Evolutionary conservation across 2,113 vertebrate species (phyloP).

Genomic region (Pipa parva): DNA sequence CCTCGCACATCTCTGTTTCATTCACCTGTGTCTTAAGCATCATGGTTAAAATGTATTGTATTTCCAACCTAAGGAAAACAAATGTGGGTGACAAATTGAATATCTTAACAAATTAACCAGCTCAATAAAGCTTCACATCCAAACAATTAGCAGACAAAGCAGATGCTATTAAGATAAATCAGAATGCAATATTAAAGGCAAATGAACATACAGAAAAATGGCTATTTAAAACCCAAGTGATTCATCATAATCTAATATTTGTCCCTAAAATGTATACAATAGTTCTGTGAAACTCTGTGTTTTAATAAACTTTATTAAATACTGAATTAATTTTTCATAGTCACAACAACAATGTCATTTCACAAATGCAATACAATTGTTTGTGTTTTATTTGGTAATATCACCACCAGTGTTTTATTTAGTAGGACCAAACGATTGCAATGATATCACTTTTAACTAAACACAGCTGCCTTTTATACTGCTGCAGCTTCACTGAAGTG

Average conservation of each 20-base stretch:
- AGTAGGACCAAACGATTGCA: too few species aligned
- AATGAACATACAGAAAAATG: neutral
- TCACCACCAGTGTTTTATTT: too few species aligned
- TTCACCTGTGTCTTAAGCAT: conserved; percentile 12
- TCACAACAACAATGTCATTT: too few species aligned
- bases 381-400: too few species aligned
- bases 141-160: conserved; percentile 19
- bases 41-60: conserved; percentile 7
- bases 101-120: conserved; percentile 18
- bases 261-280: conserved; percentile 7
- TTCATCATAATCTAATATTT: conserved; percentile 21
- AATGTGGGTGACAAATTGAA: neutral
- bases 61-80: conserved; percentile 5
- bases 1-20: neutral
- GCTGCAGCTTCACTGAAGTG: too few species aligned
- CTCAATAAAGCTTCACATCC: conserved; percentile 15
- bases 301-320: too few species aligned
- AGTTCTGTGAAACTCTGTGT: too few species aligned
- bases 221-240: conserved; percentile 1
- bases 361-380: too few species aligned
- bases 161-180: conserved; percentile 27
- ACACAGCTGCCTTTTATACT: too few species aligned
- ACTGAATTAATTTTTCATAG: too few species aligned
- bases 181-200: conserved; percentile 13
- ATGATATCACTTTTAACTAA: too few species aligned